phyloP scores from a whole-genome alignment of 1,140 invertebrate species.

The Neelides sp. region DNA sequence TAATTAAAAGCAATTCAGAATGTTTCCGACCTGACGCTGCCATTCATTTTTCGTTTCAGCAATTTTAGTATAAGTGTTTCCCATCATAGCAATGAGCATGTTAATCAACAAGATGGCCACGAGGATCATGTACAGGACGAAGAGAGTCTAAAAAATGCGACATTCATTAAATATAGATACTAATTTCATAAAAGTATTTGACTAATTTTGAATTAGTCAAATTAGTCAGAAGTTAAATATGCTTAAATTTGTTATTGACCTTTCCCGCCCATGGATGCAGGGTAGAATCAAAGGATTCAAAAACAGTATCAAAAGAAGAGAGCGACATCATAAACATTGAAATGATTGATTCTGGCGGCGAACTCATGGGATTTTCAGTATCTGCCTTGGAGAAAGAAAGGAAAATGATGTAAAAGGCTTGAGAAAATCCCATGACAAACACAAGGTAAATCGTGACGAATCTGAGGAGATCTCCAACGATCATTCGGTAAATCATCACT shows the following conservation, averaged over 20 bases:
- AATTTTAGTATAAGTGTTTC: conserved; percentile 96
- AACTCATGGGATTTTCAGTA: conserved; percentile 65
- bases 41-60: conserved; percentile 94
- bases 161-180: background rate
- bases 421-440: conserved; percentile 94
- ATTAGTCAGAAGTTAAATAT: background rate
- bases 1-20: conserved; percentile 7
- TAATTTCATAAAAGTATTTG: background rate
- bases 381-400: conserved; percentile 17
- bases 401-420: conserved; percentile 49
- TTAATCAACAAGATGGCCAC: conserved; percentile 90
- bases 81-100: conserved; percentile 99
- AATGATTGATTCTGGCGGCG: conserved; percentile 83
- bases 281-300: conserved; percentile 72
- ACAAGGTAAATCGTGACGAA: conserved; percentile 94
- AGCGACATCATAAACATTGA: conserved; percentile 96
- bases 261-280: conserved; percentile 78
- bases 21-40: conserved; percentile 86
- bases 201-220: background rate
- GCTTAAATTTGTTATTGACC: conserved; percentile 39
- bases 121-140: conserved; percentile 91
- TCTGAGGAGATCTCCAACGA: conserved; percentile 83
- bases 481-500: conserved; percentile 98
- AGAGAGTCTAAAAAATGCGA: conserved; percentile 54
- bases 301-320: conserved; percentile 90